Evolutionary conservation across 2,888 invertebrate genomes (phyloP).

Genomic region (Athalia circularis): DNA sequence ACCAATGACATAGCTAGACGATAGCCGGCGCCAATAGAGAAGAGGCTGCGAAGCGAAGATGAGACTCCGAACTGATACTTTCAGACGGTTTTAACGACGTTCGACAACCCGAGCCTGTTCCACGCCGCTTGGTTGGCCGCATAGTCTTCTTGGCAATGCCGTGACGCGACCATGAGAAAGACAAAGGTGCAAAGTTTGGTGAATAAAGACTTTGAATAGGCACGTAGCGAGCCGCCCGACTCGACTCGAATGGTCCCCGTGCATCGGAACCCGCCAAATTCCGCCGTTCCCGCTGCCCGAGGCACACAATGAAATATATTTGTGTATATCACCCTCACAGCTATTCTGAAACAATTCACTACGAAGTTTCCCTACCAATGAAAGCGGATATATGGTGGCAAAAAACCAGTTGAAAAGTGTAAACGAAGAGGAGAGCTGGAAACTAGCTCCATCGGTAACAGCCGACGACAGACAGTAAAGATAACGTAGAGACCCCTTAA

Average conservation of each 20-base stretch:
- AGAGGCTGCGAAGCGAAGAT: slow-evolving; percentile 42
- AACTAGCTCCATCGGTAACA: slow-evolving; percentile 44
- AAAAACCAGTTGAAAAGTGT: slow-evolving; percentile 35
- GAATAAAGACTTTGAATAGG: neutral
- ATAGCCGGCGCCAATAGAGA: slow-evolving; percentile 45
- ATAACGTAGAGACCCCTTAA: slow-evolving; percentile 49
- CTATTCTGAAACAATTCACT: slow-evolving; percentile 43
- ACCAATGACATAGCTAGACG: slow-evolving; percentile 23
- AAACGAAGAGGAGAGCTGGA: slow-evolving; percentile 15
- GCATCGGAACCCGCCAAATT: slow-evolving; percentile 15
- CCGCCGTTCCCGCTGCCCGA: slow-evolving; percentile 24
- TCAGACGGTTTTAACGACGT: slow-evolving; percentile 25
- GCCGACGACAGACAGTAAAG: slow-evolving; percentile 43
- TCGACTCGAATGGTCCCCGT: slow-evolving; percentile 10
- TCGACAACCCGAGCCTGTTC: neutral
- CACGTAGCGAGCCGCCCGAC: neutral
- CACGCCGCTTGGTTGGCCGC: neutral
- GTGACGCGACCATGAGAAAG: slow-evolving; percentile 29
- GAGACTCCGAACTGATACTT: slow-evolving; percentile 39
- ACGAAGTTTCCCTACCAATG: slow-evolving; percentile 14
- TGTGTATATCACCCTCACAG: slow-evolving; percentile 38
- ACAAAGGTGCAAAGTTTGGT: slow-evolving; percentile 41
- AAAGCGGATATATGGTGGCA: slow-evolving; percentile 24
- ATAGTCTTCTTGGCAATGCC: neutral
- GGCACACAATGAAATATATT: slow-evolving; percentile 44